Evolutionary conservation across 2,797 vertebrate species (phyloP).

Genomic region (Rhincodon typus): DNA sequence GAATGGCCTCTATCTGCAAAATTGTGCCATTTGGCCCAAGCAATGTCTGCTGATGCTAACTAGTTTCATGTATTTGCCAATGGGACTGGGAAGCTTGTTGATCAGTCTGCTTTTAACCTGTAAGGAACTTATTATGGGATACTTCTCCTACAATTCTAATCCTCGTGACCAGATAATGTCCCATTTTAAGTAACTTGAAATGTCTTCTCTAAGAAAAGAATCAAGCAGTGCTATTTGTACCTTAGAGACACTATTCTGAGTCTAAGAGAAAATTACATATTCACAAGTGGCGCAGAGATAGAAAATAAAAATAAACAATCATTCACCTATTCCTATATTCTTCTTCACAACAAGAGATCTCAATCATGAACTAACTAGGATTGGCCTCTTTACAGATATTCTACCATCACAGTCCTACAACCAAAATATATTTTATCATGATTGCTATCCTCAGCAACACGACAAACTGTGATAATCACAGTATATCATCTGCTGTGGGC

Average conservation of each 20-base stretch:
- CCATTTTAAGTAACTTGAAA: not conserved
- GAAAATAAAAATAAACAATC: not conserved
- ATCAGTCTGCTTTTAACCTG: not conserved
- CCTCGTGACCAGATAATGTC: not conserved
- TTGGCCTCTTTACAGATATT: too few species aligned
- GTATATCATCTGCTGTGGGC: not conserved
- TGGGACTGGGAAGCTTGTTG: not conserved
- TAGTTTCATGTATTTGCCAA: not conserved
- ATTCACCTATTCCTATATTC: not conserved
- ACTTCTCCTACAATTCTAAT: not conserved
- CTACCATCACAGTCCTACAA: not conserved
- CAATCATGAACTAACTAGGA: not conserved
- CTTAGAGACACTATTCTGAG: not conserved
- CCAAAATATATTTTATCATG: not conserved
- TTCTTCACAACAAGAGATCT: not conserved
- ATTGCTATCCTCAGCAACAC: not conserved
- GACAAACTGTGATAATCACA: not conserved
- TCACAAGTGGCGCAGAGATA: not conserved
- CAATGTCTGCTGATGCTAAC: not conserved
- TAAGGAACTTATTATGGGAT: not conserved
- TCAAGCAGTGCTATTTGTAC: not conserved
- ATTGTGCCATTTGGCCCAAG: too few species aligned
- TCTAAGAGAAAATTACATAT: not conserved
- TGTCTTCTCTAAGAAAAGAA: not conserved
- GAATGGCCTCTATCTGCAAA: not conserved